Percentiles rank a stretch among this genome's conserved stretches.
Evolutionary conservation across 1,140 invertebrate species (phyloP).

Genomic region (Cherax destructor): DNA sequence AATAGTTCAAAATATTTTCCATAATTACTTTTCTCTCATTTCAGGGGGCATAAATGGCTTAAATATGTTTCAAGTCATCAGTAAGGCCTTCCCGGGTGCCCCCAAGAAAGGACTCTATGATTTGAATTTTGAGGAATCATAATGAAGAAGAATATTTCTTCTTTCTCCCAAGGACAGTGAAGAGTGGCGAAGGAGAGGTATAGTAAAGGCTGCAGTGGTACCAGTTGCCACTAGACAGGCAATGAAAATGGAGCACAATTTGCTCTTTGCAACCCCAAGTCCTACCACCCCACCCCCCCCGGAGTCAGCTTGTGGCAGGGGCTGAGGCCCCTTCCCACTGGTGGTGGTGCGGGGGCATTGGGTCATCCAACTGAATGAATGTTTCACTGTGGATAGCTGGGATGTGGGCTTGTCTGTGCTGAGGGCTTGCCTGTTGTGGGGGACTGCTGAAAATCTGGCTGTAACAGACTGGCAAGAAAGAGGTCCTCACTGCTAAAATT

Average conservation of each 20-base stretch:
- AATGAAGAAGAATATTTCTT: neutral
- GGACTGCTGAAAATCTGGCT: neutral
- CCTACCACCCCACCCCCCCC: neutral
- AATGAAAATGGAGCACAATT: constrained; percentile 9
- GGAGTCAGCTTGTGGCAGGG: neutral
- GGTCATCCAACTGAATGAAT: neutral
- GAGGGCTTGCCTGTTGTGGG: neutral
- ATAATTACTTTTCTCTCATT: neutral
- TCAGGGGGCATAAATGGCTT: neutral
- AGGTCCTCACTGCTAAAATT: neutral
- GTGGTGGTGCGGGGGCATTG: neutral
- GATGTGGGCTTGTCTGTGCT: neutral
- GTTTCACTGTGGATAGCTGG: constrained; percentile 9
- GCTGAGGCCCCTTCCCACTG: neutral
- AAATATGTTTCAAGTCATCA: neutral
- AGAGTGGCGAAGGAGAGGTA: constrained; percentile 19
- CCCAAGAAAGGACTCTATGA: neutral
- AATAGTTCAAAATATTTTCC: neutral
- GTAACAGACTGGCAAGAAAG: neutral
- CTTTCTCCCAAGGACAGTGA: constrained; percentile 15
- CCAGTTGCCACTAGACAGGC: neutral
- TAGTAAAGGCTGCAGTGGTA: constrained; percentile 5
- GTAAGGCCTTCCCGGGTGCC: neutral
- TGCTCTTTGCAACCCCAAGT: constrained; percentile 1
- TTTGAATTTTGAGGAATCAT: neutral